Base-by-base conservation (phyloP, 2,797 vertebrate species). In the Enoplosus armatus region DNA sequence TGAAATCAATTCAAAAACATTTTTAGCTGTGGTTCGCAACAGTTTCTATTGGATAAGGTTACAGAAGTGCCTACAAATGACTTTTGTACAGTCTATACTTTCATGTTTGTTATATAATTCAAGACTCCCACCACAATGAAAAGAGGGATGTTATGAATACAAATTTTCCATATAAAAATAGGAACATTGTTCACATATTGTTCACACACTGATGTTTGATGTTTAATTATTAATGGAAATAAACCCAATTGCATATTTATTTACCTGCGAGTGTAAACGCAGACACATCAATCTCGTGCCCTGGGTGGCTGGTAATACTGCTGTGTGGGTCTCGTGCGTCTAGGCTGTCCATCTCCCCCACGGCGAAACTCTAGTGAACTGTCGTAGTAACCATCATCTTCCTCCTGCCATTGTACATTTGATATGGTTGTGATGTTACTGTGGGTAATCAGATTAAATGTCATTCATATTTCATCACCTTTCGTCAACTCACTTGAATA, bases 281-380 rank as follows among this genome's bases (percentile, higher is more conserved):
- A 77, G 79, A 70, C 76, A 65, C 78, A 79, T 97, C 94, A 99
- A 94, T 99, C 98, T 88, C 98, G 96, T 89, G 98, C 98, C 93
- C 97, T 95, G 26, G 98, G 98, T 1, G 98, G 98, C 79, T 99
- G 98, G 93, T 99, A 99, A 94, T 98, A 99, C 88, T 98, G 97
- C 85, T 99, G 97, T 29, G 98, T 99, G 31, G 98, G 98, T 89
- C 98, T 93, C 14, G 97, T 95, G 50, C 97, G 93, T 71, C 97
- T 94, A 22, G 97, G 97, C 84, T 99, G 97, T 77, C 98, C 98
- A 48, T 99, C 98, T 70, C 98, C 98, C 79, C 98, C 98, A 85
- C 96, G 95, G 26, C 97, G 97, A 91, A 98, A 99, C 90, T 99
- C 98, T 77, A 99, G 91, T 63, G 98, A 98, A 86, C 90, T 95